phyloP scores from a whole-genome alignment of 2,888 invertebrate species.

The Drosophila yooni region DNA sequence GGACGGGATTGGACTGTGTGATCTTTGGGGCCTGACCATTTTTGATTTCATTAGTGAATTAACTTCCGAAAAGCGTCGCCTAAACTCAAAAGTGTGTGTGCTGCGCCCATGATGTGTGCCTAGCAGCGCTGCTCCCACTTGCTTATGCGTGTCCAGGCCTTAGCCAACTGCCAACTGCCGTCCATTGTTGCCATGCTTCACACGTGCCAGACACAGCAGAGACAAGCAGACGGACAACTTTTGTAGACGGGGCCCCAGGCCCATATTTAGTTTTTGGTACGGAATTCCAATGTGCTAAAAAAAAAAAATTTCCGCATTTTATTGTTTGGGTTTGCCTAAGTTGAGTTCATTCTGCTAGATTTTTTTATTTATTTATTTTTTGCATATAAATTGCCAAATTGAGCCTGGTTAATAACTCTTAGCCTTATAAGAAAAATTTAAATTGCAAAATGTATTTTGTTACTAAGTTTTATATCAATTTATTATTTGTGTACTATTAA shows the following conservation, averaged over 20 bases:
- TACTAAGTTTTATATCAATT: neutral
- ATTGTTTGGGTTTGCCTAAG: conserved; percentile 5
- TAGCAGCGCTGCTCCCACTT: conserved; percentile 27
- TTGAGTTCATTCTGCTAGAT: conserved; percentile 12
- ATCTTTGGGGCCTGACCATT: conserved; percentile 86
- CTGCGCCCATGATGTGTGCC: conserved; percentile 5
- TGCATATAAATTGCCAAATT: conserved; percentile 17
- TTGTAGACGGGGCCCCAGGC: neutral
- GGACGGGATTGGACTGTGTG: neutral
- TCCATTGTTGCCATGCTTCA: conserved; percentile 60
- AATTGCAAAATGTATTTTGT: neutral
- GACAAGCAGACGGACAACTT: neutral
- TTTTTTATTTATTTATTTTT: neutral
- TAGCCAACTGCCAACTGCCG: conserved; percentile 20
- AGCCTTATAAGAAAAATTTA: neutral
- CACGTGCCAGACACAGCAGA: conserved; percentile 55
- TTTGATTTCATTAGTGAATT: conserved; percentile 68
- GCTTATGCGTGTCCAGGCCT: conserved; percentile 53
- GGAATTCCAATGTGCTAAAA: conserved; percentile 54
- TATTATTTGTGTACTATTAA: neutral
- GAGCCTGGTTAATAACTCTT: neutral
- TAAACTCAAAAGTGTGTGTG: neutral
- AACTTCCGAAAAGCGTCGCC: conserved; percentile 60
- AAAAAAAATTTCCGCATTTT: conserved; percentile 46
- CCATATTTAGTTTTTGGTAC: conserved; percentile 26